phyloP scores from a whole-genome alignment of 2,888 invertebrate species.

The Tenodera sinensis region DNA sequence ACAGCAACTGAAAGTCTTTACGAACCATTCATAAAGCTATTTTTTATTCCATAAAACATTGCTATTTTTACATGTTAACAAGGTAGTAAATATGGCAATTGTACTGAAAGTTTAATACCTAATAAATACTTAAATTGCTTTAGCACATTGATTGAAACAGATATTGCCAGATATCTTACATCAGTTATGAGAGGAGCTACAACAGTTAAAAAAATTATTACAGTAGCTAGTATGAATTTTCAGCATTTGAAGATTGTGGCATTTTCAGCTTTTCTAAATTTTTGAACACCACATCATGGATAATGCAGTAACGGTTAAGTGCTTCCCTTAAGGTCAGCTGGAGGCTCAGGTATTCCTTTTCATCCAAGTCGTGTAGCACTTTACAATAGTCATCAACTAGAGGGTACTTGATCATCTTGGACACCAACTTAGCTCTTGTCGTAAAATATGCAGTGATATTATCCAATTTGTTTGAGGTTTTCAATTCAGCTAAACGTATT shows the following conservation, averaged over 20 bases:
- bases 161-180: no score
- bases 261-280: slow-evolving; percentile 98
- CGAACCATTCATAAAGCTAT: no score
- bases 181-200: no score
- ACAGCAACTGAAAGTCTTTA: no score
- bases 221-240: slow-evolving; percentile 65
- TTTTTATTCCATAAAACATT: no score
- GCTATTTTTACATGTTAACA: no score
- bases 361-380: slow-evolving; percentile 91
- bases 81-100: no score
- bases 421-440: slow-evolving; percentile 69
- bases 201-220: no score
- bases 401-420: slow-evolving; percentile 93
- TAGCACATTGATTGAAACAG: no score
- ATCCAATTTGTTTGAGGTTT: slow-evolving; percentile 95
- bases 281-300: slow-evolving; percentile 97
- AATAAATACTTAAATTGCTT: no score
- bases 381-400: slow-evolving; percentile 94
- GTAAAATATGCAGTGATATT: slow-evolving; percentile 95
- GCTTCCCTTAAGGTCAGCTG: slow-evolving; percentile 94
- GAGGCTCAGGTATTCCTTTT: slow-evolving; percentile 92
- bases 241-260: slow-evolving; percentile 87
- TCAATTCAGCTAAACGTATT: slow-evolving; percentile 92
- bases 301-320: slow-evolving; percentile 94
- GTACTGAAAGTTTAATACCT: no score